A percentile compares a stretch with the other conserved stretches of the same genome.
Conservation (phyloP, 2,113 vertebrate genomes). For the Sterrhoptilus dennistouni region DNA sequence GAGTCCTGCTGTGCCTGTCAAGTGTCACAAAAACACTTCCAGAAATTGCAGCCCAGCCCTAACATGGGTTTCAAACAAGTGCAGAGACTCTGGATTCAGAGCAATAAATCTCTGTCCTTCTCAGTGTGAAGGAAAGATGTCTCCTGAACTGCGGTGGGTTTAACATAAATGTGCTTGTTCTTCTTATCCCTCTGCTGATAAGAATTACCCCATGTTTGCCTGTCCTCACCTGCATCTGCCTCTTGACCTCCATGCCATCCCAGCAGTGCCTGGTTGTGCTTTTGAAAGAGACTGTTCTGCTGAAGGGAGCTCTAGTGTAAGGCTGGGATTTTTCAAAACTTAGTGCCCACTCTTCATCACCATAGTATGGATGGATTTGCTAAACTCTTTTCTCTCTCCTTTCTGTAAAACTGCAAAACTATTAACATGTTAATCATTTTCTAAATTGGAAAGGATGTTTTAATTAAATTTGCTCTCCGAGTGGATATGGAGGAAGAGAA, state of each 20-base stretch:
- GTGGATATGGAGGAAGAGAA: background rate
- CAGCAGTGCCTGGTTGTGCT: background rate
- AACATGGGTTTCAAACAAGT: background rate
- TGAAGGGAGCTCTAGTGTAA: background rate
- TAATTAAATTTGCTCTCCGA: constrained; percentile 32
- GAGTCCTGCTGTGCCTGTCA: background rate
- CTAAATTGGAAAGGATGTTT: constrained; percentile 21
- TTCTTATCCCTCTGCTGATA: background rate
- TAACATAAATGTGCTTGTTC: background rate
- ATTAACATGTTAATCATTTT: constrained; percentile 40
- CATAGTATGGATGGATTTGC: background rate
- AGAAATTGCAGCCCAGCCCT: background rate
- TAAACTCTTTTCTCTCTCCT: background rate
- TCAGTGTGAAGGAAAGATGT: background rate
- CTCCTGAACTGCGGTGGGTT: background rate
- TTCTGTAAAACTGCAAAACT: background rate
- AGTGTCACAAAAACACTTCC: fast-evolving
- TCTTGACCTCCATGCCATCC: background rate
- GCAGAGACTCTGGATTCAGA: background rate
- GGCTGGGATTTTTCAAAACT: background rate
- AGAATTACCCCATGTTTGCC: background rate
- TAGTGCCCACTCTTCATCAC: background rate
- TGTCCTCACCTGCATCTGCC: background rate
- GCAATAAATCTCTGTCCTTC: background rate
- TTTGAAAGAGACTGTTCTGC: background rate